These are phyloP conservation scores for Fistularia commersonii DNA, from an alignment of 2,797 vertebrate genomes.

Conservation along the genomic window DNA sequence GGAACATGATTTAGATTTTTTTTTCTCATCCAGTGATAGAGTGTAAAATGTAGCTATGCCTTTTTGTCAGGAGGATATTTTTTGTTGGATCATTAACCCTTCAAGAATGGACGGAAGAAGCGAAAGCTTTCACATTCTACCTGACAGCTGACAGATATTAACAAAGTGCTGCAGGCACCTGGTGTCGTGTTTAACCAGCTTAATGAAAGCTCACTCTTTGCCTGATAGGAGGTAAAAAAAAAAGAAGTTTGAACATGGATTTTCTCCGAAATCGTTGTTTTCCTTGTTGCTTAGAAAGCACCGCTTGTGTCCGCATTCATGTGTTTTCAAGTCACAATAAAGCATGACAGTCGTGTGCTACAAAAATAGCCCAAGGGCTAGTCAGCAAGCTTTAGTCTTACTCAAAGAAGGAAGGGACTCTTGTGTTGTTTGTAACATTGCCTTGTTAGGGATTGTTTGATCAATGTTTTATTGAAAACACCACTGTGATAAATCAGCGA, in stretches of 20 bases:
- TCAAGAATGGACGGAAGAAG: too few relatives aligned
- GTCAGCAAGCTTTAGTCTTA: conserved; percentile 12
- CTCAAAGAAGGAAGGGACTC: conserved; percentile 18
- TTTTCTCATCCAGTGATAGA: too few relatives aligned
- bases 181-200: conserved; percentile 39
- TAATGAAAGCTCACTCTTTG: conserved; percentile 40
- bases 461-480: conserved; percentile 26
- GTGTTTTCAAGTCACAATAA: conserved; percentile 30
- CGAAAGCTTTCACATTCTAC: too few relatives aligned
- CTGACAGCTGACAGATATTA: conserved; percentile 45
- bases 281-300: conserved; percentile 23
- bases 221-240: conserved; percentile 4
- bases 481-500: conserved; percentile 1
- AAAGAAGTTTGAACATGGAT: conserved; percentile 20
- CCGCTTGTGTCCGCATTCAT: background rate
- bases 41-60: too few relatives aligned
- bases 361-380: conserved; percentile 29
- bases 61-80: too few relatives aligned
- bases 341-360: conserved; percentile 28
- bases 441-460: conserved; percentile 5
- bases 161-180: conserved; percentile 30
- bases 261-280: too few relatives aligned
- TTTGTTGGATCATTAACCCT: too few relatives aligned
- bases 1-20: too few relatives aligned
- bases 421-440: conserved; percentile 5